Conservation (phyloP, 2,797 vertebrate genomes). For the Enteromius paludinosus region DNA sequence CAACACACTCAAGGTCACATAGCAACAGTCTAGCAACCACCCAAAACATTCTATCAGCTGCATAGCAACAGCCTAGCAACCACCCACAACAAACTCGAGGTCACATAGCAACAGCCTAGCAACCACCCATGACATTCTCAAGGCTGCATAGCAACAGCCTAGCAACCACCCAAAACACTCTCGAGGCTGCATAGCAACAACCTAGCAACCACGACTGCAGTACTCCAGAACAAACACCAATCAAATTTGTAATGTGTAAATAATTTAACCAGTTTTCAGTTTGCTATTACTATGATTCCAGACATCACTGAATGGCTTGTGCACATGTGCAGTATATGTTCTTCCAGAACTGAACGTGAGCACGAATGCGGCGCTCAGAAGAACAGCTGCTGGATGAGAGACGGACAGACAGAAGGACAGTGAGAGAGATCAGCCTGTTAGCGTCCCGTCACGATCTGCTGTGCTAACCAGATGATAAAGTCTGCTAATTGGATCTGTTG, state of each 20-base stretch:
- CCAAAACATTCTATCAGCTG: fast-evolving
- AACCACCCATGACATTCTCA: background rate
- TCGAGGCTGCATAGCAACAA: background rate
- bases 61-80: no score
- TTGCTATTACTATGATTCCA: no score
- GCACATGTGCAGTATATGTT: background rate
- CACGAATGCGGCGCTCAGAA: background rate
- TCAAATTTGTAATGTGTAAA: background rate
- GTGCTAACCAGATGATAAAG: conserved; percentile 53
- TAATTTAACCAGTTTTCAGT: background rate
- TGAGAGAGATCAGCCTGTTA: conserved; percentile 31
- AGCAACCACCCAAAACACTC: background rate
- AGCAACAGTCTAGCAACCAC: no score
- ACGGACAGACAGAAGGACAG: conserved; percentile 42
- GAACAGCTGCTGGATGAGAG: conserved; percentile 1
- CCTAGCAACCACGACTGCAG: background rate
- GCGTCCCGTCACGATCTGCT: conserved; percentile 41
- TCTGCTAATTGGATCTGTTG: conserved; percentile 75
- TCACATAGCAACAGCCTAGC: background rate
- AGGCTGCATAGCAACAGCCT: no score
- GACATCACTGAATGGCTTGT: background rate
- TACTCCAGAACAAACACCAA: background rate
- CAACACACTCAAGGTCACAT: no score
- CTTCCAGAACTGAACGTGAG: background rate
- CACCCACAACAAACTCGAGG: background rate